Evolutionary conservation across 2,797 vertebrate genomes (phyloP), one percentile per base, ranked within the genome.

Genomic region (Siniperca undulata): DNA sequence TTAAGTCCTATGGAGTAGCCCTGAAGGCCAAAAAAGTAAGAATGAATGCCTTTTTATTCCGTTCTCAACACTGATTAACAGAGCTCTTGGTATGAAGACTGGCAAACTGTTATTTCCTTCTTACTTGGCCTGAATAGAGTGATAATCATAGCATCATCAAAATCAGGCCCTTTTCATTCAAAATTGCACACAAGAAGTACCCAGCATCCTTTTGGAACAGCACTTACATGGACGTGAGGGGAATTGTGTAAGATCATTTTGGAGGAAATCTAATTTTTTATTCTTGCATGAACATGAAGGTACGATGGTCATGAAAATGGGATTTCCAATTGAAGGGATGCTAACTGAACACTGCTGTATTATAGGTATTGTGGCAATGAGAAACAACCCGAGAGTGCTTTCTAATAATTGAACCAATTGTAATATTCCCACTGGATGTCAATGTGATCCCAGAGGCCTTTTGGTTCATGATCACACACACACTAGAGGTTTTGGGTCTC

Each of bases 131-230:
- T 84, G 78, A 89, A 90, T 91, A 60, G 48, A 50, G 81, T 53
- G 65, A 86, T 91, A 76, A 88, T 76, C 36, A 67, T 40, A 22
- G 74, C 65, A 36, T 74, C 76, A 82, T 90, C 69, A 78, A 78
- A 91, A 91, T 90, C 84, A 90, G 70, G 30, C 70, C n/a, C 82
- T 66, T 87, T 92, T 93, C 88, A 89, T 13, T 71, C 70, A 42
- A 59, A 86, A 87, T 75, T 81, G 44, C 77, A 48, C 64, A 64
- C 11, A 70, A 86, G 69, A 77, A 83, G 75, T 24, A 78, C 36
- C 64, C 78, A 67, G 74, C 70, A 61, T 62, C 27, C 66, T 76
- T 66, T 44, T 50, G 53, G 73, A 84, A 55, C 40, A 65, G 77
- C 66, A 73, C 77, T 86, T 36, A 24, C 36, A 52, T 13, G 52